A percentile compares a stretch with the other conserved stretches of the same genome.
Conservation (phyloP, 1,140 invertebrate species). For the Limonius californicus region DNA sequence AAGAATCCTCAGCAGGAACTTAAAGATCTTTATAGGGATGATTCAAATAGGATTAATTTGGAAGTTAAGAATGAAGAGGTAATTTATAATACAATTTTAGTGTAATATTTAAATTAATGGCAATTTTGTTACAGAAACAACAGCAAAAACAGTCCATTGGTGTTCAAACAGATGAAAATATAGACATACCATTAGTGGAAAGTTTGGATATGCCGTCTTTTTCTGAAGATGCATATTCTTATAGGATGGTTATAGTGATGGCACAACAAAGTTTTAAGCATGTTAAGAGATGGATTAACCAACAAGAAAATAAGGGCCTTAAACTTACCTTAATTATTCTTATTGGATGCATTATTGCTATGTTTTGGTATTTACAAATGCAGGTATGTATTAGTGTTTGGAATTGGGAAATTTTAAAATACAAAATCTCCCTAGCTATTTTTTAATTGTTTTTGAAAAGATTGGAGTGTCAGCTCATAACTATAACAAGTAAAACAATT, state of each 20-base stretch:
- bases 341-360: constrained; percentile 59
- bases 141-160: constrained; percentile 30
- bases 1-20: no score
- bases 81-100: neutral
- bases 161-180: constrained; percentile 46
- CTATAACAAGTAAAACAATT: no score
- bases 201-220: neutral
- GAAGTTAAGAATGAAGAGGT: neutral
- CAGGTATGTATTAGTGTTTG: constrained; percentile 32
- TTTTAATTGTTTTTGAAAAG: neutral
- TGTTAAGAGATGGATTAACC: constrained; percentile 57
- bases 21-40: no score
- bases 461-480: no score
- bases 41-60: neutral
- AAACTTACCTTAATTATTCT: constrained; percentile 65
- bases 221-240: neutral
- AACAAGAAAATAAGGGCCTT: constrained; percentile 64
- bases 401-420: no score
- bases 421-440: no score
- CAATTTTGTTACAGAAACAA: neutral
- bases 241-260: neutral
- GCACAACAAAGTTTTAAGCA: constrained; percentile 2
- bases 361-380: constrained; percentile 68
- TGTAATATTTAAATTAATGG: neutral
- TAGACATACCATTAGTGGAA: neutral